These are phyloP conservation scores for Scolopax rusticola DNA, from an alignment of 2,797 vertebrate genomes.

Conservation along the genomic window DNA sequence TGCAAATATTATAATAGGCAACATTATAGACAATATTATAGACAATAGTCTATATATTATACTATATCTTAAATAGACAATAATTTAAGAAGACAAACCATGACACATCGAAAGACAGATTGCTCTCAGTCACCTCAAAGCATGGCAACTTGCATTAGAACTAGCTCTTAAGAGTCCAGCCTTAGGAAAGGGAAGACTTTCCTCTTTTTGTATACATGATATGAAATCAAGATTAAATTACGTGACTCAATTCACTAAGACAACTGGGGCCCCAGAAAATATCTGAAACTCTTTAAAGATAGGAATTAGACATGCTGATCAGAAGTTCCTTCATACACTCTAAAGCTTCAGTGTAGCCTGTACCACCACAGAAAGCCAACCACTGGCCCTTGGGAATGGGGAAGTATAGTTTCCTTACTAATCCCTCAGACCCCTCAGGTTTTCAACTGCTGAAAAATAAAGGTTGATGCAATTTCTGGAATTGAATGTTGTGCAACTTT, in stretches of 20 bases:
- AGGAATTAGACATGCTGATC: not conserved
- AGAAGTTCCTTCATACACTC: not conserved
- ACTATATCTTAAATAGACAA: no score
- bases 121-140: not conserved
- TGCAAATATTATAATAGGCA: not conserved
- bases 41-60: no score
- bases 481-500: not conserved
- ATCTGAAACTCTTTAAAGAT: not conserved
- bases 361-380: not conserved
- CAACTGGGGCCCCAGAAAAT: not conserved
- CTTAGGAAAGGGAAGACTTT: not conserved
- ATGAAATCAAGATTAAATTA: not conserved
- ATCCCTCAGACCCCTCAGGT: accelerated
- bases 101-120: not conserved
- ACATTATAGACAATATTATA: no score
- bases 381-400: accelerated
- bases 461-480: not conserved
- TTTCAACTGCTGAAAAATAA: not conserved
- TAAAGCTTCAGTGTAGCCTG: accelerated
- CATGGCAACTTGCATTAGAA: accelerated
- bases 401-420: not conserved
- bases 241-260: not conserved
- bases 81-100: not conserved
- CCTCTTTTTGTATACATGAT: not conserved
- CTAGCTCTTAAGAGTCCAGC: not conserved